Percentiles rank a stretch among this genome's conserved stretches.
phyloP scores from a whole-genome alignment of 2,888 invertebrate species.

The Dendrolimus pini region DNA sequence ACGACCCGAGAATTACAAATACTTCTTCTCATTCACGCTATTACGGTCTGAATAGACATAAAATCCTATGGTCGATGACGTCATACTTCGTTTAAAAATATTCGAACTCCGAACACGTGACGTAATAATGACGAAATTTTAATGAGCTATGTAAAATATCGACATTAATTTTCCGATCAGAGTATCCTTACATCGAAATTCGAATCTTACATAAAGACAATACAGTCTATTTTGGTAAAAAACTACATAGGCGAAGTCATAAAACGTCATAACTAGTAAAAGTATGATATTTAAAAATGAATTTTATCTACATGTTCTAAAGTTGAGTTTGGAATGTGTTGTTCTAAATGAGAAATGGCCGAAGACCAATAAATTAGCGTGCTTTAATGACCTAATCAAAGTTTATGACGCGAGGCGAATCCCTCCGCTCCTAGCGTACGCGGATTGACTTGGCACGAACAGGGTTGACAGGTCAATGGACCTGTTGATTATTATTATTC shows the following conservation, averaged over 20 bases:
- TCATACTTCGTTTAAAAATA: neutral
- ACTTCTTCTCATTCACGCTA: too few relatives aligned
- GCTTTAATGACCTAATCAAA: conserved; percentile 76
- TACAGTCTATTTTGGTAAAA: neutral
- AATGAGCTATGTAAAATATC: neutral
- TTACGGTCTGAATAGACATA: neutral
- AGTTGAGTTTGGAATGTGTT: conserved; percentile 52
- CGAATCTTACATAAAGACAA: neutral
- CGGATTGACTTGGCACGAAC: conserved; percentile 52
- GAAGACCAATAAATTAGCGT: conserved; percentile 72
- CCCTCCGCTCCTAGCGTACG: conserved; percentile 70
- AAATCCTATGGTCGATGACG: neutral
- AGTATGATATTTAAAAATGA: conserved; percentile 15
- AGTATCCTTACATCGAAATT: neutral
- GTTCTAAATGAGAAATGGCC: conserved; percentile 52
- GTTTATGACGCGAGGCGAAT: conserved; percentile 75
- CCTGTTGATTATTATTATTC: too few relatives aligned
- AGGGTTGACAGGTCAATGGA: neutral
- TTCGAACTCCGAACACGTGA: neutral
- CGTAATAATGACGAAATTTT: neutral
- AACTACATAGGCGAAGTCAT: neutral
- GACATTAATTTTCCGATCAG: neutral
- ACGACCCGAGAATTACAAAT: too few relatives aligned
- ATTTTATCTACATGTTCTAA: conserved; percentile 38
- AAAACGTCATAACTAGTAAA: neutral